Conservation (phyloP, 2,113 vertebrate genomes). For the Chamaea fasciata region DNA sequence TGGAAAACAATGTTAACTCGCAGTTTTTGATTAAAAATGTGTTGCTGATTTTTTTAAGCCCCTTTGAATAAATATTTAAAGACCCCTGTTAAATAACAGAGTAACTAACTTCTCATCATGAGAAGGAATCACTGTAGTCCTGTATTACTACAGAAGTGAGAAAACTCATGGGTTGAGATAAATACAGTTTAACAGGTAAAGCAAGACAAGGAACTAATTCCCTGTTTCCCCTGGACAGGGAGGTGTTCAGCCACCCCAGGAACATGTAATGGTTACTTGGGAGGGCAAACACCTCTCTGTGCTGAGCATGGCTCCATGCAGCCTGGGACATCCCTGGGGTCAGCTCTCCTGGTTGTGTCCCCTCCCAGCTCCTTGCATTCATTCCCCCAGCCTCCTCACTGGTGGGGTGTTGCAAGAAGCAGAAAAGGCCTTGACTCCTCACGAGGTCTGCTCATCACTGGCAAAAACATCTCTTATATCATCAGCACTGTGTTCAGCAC, state of each 20-base stretch:
- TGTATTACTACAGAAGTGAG: neutral
- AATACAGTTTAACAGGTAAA: neutral
- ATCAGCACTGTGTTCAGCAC: neutral
- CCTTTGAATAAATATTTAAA: neutral
- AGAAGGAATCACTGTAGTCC: neutral
- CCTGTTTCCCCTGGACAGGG: neutral
- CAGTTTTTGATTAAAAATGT: neutral
- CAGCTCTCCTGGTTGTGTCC: neutral
- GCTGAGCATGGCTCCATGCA: neutral
- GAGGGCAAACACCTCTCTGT: neutral
- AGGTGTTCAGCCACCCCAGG: neutral
- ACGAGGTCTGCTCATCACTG: neutral
- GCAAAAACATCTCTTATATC: neutral
- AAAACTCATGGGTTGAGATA: neutral
- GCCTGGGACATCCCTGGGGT: neutral
- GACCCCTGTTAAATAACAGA: neutral
- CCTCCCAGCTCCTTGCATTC: neutral
- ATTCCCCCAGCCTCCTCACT: neutral
- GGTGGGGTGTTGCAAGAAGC: neutral
- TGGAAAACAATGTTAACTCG: neutral
- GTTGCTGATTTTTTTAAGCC: neutral
- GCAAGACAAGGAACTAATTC: neutral
- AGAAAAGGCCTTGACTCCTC: neutral
- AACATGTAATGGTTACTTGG: no score
- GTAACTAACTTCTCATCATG: neutral